Evolutionary conservation across 2,113 vertebrate genomes (phyloP), one percentile per base, ranked within the genome.

Genomic region (Prionailurus viverrinus): DNA sequence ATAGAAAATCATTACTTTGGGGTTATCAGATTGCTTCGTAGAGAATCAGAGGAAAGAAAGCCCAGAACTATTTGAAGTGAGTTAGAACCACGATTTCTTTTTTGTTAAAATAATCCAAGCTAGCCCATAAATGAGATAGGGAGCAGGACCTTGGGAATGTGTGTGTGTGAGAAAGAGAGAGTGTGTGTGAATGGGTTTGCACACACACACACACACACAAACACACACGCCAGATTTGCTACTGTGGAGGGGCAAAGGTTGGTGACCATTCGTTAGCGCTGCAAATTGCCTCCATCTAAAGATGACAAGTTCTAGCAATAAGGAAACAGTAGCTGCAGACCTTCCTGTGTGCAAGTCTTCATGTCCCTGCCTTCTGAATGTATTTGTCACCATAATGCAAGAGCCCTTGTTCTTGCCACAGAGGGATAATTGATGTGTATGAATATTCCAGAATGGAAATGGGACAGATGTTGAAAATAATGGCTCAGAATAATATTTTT

Each of bases 401-500:
- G 95, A 98, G 97, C 91, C 97, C 97, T 98, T 89, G 96, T 94
- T 97, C 96, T 97, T 98, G 95, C 97, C 97, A 78, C 95, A 76
- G 97, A 98, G 94, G 3, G 97, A 98, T 98, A 90, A 98, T 98
- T 98, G 92, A 97, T 98, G 96, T 69, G 48, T 97, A 83, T 98
- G 98, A 98, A 98, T 98, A 98, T 99, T 98, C 98, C 71, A 16
- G 92, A 96, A 93, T 98, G 98, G 76, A 89, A 98, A 84, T 76
- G 81, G 97, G 97, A 97, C 98, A 99, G 98, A 98, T 98, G 98
- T 98, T 98, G 97, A 96, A 86, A 98, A 98, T 97, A 96, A 98
- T 98, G 97, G 97, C 98, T 95, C 91, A n/a, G 97, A 98, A 97
- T 96, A 98, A 98, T 97, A 97, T 98, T 98, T 98, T 96, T 98